Conservation (phyloP, 2,888 invertebrate genomes). For the Galerucella nymphaeae region DNA sequence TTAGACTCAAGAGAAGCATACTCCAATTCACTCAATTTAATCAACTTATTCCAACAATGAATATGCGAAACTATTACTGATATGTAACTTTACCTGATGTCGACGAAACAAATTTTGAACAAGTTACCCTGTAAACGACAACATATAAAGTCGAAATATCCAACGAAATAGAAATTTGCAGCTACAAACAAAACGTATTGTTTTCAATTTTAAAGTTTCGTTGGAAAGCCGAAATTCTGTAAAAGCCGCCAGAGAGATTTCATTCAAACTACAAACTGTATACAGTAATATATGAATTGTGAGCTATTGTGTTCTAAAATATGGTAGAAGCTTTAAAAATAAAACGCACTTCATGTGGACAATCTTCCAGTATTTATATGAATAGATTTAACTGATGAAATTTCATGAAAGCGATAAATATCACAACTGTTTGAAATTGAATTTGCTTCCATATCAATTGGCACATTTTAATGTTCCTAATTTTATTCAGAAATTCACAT, state of each 20-base stretch:
- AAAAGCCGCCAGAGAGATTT: conserved; percentile 23
- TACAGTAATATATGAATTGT: conserved; percentile 4
- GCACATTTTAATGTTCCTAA: too few species aligned
- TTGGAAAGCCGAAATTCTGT: conserved; percentile 15
- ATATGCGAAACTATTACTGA: not conserved
- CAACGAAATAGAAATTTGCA: conserved; percentile 27
- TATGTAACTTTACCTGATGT: not conserved
- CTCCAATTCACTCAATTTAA: not conserved
- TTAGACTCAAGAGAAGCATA: too few species aligned
- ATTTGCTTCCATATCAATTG: not conserved
- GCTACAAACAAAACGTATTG: conserved; percentile 30
- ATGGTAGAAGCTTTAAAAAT: not conserved
- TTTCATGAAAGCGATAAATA: not conserved
- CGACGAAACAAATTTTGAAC: not conserved
- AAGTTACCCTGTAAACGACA: not conserved
- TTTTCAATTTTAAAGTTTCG: conserved; percentile 24
- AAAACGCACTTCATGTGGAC: conserved; percentile 3
- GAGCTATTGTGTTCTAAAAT: not conserved
- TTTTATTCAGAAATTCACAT: too few species aligned
- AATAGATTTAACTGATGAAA: not conserved
- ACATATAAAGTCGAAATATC: conserved; percentile 12
- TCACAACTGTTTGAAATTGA: not conserved
- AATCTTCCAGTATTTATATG: not conserved
- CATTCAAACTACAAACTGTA: conserved; percentile 15
- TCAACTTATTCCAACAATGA: not conserved